These are phyloP conservation scores for Drosophila athabasca DNA, from an alignment of 1,140 invertebrate genomes.

Conservation along the genomic window DNA sequence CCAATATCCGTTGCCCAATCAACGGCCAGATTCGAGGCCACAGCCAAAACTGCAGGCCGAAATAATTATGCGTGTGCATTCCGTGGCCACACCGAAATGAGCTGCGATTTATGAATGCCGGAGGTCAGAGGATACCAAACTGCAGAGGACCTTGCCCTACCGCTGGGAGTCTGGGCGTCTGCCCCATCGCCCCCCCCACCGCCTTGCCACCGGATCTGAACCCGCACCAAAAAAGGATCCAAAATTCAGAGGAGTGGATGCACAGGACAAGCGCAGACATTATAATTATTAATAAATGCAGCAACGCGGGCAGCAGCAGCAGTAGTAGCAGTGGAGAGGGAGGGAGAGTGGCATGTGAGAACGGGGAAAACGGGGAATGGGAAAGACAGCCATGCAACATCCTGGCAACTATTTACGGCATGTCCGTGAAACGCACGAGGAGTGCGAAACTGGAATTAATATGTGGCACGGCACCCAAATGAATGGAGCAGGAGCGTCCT, in stretches of 20 bases:
- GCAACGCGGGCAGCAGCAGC: conserved; percentile 36
- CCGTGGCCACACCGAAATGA: conserved; percentile 79
- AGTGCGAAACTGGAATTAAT: conserved; percentile 80
- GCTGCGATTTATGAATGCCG: conserved; percentile 80
- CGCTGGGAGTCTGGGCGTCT: no score
- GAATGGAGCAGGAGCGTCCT: conserved; percentile 65
- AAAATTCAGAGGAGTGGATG: conserved; percentile 27
- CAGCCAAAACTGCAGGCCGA: conserved; percentile 66
- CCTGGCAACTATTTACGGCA: conserved; percentile 74
- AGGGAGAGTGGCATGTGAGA: not conserved
- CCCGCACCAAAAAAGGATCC: conserved; percentile 18
- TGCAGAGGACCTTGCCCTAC: conserved; percentile 13
- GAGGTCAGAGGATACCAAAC: conserved; percentile 20
- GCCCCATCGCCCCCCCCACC: not conserved
- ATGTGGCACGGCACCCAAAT: conserved; percentile 76
- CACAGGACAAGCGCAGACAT: conserved; percentile 56
- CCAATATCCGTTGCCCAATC: not conserved
- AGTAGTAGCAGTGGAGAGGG: conserved; percentile 16
- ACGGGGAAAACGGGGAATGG: not conserved
- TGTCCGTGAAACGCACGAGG: conserved; percentile 53
- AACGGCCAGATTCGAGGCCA: not conserved
- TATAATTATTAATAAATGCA: conserved; percentile 82
- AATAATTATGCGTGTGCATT: conserved; percentile 82
- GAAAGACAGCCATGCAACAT: not conserved
- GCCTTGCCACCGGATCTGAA: not conserved